A percentile compares a stretch with the other conserved stretches of the same genome.
Conservation (phyloP, 2,113 vertebrate species). For the Chinchilla lanigera region DNA sequence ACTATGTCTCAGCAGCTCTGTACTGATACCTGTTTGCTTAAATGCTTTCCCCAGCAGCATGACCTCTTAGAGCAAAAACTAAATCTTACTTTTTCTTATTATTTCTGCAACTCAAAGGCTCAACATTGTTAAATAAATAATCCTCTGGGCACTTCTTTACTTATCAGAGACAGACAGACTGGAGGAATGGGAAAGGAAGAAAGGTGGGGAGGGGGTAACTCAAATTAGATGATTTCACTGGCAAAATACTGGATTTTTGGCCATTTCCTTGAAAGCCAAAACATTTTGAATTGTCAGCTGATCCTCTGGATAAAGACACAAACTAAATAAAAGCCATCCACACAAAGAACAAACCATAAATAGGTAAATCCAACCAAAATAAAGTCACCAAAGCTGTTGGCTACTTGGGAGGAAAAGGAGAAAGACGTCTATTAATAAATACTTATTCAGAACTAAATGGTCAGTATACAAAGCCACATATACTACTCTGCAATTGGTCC, state of each 20-base stretch:
- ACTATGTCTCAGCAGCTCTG: not conserved
- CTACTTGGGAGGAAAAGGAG: not conserved
- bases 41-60: not conserved
- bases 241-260: not conserved
- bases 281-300: not conserved
- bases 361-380: not conserved
- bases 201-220: not conserved
- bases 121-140: not conserved
- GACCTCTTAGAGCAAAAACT: not conserved
- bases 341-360: conserved; percentile 18
- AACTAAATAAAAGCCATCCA: conserved; percentile 42
- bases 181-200: not conserved
- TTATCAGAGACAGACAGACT: not conserved
- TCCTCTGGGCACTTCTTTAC: not conserved
- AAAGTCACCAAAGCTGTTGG: not conserved
- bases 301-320: not conserved
- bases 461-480: not conserved
- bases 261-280: conserved; percentile 14
- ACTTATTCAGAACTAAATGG: not conserved
- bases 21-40: not conserved
- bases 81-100: not conserved
- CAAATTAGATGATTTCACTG: not conserved
- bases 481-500: not conserved
- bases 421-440: not conserved
- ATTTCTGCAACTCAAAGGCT: not conserved